Evolutionary conservation across 2,797 vertebrate species (phyloP), one percentile per base, ranked within the genome.

Genomic region (Anomalospiza imberbis): DNA sequence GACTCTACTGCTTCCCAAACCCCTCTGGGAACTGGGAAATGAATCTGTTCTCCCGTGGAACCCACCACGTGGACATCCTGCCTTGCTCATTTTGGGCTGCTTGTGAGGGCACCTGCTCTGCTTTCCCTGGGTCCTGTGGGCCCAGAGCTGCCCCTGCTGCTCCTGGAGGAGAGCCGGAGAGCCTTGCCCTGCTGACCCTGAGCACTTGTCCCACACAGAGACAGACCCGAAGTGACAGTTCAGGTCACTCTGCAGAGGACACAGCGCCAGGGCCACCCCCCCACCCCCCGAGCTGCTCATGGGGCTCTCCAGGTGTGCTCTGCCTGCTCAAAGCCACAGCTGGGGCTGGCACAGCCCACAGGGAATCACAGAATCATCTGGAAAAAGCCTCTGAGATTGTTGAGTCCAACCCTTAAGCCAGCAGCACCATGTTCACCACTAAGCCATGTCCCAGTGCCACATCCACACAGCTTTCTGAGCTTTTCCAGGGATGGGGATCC

Each of bases 31-130:
- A n/a, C 53, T 61, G 68, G 68, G 68, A 72, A 80, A 83, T 58
- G 29, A 95, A 89, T 82, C 85, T 86, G 32, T 89, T 89, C 87
- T 92, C 87, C 89, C 88, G 58, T 74, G 82, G 66, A 91, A 32
- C 65, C 17, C 53, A 71, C 65, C 81, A 74, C 26, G 22, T 77
- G 84, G 87, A 51, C 53, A 50, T 74, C 58, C 38, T 86, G 88
- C 45, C 74, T 71, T 32, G 72, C 75, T 93, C 47, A 57, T 67
- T 91, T 87, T 85, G 81, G 55, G 34, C 20, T 48, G 44, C 34
- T 26, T 9, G 17, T 38, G n/a, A 31, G 48, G 34, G 44, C 53
- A 80, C 34, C 53, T 75, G 60, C 55, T 89, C 55, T 70, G 24
- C 12, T 63, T 75, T 70, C 73, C 51, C 87, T 71, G 89, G 77